Conservation (phyloP, 2,113 vertebrate species). For the Phoenicopterus ruber region DNA sequence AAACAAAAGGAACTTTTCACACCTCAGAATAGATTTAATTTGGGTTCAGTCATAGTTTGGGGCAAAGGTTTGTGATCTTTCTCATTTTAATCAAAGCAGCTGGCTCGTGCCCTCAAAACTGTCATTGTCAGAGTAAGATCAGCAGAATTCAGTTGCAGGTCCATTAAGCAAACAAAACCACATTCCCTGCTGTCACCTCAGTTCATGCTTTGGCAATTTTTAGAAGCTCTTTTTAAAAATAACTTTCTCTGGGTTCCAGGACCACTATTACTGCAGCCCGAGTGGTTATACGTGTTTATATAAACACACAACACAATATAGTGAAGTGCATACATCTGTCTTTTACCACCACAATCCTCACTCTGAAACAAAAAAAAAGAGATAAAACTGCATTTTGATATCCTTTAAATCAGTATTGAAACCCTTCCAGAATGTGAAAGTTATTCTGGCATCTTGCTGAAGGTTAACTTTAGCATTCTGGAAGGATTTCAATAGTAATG, state of each 20-base stretch:
- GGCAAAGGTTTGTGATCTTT: constrained; percentile 51
- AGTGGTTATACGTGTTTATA: not conserved
- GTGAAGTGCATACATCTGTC: not conserved
- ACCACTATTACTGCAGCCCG: not conserved
- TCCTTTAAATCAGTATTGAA: constrained; percentile 54
- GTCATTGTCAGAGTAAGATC: constrained; percentile 30
- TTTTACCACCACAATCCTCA: not conserved
- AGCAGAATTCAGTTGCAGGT: constrained; percentile 55
- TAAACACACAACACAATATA: not conserved
- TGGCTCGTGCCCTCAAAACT: constrained; percentile 31
- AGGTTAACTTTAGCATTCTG: constrained; percentile 70
- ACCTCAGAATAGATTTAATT: constrained; percentile 27
- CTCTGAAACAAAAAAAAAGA: not conserved
- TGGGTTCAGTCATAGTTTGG: constrained; percentile 45
- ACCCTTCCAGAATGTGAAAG: constrained; percentile 63
- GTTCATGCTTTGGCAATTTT: constrained; percentile 48
- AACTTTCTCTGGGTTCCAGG: not conserved
- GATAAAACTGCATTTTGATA: constrained; percentile 25
- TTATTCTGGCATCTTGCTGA: constrained; percentile 66
- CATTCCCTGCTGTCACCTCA: constrained; percentile 31
- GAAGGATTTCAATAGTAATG: constrained; percentile 73
- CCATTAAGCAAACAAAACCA: constrained; percentile 50
- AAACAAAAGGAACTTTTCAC: constrained; percentile 17
- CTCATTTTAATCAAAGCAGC: constrained; percentile 37
- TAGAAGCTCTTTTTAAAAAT: constrained; percentile 25